Conservation (phyloP, 2,888 invertebrate genomes). For the Chrysolina americana region DNA sequence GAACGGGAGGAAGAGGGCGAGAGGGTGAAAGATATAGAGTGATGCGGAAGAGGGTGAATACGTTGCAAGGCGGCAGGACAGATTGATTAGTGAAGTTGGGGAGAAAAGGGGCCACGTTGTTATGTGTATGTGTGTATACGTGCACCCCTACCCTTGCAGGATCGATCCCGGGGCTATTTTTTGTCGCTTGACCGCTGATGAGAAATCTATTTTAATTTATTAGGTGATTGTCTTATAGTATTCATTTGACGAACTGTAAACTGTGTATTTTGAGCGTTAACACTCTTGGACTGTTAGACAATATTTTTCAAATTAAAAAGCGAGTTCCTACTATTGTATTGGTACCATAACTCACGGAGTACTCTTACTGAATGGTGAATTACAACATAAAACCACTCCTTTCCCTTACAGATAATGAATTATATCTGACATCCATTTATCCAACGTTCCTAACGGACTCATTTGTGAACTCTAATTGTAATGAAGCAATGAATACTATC, state of each 20-base stretch:
- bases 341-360: no score
- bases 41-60: conserved; percentile 34
- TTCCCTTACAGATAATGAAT: no score
- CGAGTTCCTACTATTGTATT: no score
- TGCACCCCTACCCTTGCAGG: neutral
- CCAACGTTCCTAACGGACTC: no score
- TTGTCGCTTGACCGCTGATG: neutral
- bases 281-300: no score
- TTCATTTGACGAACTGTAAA: neutral
- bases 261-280: neutral
- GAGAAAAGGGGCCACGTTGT: neutral
- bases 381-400: no score
- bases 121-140: neutral
- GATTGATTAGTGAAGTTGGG: conserved; percentile 66
- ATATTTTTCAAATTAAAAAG: no score
- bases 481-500: no score
- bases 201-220: neutral
- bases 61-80: conserved; percentile 57
- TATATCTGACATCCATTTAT: no score
- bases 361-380: no score
- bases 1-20: conserved; percentile 15
- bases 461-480: no score
- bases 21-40: conserved; percentile 24
- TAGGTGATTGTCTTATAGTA: neutral
- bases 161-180: neutral